phyloP scores from a whole-genome alignment of 2,888 invertebrate genomes.

The Luperina testacea region DNA sequence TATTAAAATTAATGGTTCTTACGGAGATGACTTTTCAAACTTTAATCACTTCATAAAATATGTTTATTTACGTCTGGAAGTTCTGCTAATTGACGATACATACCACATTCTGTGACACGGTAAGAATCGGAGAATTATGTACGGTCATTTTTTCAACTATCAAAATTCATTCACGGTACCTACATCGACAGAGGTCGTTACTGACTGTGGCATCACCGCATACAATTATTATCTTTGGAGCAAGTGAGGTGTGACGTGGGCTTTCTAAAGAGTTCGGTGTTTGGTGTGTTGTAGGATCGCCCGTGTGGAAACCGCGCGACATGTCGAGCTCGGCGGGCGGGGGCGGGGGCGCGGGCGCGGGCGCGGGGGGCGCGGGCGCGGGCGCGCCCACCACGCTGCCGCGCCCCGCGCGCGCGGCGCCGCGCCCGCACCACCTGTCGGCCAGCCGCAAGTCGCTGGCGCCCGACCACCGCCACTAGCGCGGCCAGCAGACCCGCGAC shows the following conservation, averaged over 20 bases:
- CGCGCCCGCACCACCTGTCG: slow-evolving; percentile 86
- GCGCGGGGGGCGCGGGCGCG: slow-evolving; percentile 85
- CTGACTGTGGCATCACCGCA: slow-evolving; percentile 53
- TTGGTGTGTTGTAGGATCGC: slow-evolving; percentile 96
- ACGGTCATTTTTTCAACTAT: slow-evolving; percentile 6
- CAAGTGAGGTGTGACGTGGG: slow-evolving; percentile 53
- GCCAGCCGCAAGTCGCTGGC: slow-evolving; percentile 86
- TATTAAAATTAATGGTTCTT: slow-evolving; percentile 1
- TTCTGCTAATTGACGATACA: slow-evolving; percentile 13
- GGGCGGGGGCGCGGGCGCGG: slow-evolving; percentile 71
- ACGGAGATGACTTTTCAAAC: slow-evolving; percentile 17
- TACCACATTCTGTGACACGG: slow-evolving; percentile 11
- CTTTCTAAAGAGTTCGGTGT: slow-evolving; percentile 89
- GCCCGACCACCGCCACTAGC: slow-evolving; percentile 77
- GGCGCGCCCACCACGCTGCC: slow-evolving; percentile 87
- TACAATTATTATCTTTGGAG: slow-evolving; percentile 33
- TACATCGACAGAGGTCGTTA: slow-evolving; percentile 31
- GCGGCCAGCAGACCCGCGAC: slow-evolving; percentile 14
- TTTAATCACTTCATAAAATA: slow-evolving; percentile 11
- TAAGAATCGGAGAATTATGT: slow-evolving; percentile 28
- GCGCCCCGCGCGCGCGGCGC: slow-evolving; percentile 88
- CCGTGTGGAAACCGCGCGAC: slow-evolving; percentile 99
- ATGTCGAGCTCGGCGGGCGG: slow-evolving; percentile 90
- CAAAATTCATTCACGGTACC: slow-evolving; percentile 24
- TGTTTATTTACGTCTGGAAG: slow-evolving; percentile 8